Conservation (phyloP, 2,888 invertebrate genomes). For the Lithophane ornitopus region DNA sequence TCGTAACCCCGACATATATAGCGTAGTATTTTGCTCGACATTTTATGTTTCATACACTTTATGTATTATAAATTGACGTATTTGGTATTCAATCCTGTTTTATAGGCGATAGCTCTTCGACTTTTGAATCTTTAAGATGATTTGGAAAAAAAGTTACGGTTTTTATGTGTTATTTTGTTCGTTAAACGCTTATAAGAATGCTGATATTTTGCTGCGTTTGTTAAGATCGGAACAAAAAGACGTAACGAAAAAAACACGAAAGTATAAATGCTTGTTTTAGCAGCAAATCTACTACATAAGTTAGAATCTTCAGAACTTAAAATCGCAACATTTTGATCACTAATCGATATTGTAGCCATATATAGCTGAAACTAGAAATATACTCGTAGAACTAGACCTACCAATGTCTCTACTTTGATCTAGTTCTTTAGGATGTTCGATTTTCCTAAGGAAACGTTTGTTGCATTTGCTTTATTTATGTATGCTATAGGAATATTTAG, state of each 20-base stretch:
- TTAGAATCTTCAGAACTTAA: not conserved
- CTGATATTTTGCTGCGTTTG: not conserved
- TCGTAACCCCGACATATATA: constrained; percentile 39
- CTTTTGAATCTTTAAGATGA: constrained; percentile 30
- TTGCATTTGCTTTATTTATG: not conserved
- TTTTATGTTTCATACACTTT: constrained; percentile 60
- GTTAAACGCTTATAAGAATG: not conserved
- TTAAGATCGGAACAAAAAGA: not conserved
- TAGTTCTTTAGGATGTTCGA: not conserved
- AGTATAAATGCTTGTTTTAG: not conserved
- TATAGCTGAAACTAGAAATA: not conserved
- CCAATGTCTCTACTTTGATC: not conserved
- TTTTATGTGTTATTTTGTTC: not conserved
- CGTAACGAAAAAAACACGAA: not conserved
- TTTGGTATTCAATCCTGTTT: constrained; percentile 48
- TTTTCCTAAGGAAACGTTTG: not conserved
- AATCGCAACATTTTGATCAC: not conserved
- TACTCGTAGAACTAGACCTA: not conserved
- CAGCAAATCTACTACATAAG: not conserved
- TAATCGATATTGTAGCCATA: not conserved
- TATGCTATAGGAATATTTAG: not conserved
- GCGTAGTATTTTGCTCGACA: constrained; percentile 40
- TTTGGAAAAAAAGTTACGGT: not conserved
- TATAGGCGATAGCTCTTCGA: constrained; percentile 42
- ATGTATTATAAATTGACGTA: constrained; percentile 60